These are phyloP conservation scores for Pomatorhinus ruficollis DNA, from an alignment of 2,113 vertebrate species.

Conservation along the genomic window DNA sequence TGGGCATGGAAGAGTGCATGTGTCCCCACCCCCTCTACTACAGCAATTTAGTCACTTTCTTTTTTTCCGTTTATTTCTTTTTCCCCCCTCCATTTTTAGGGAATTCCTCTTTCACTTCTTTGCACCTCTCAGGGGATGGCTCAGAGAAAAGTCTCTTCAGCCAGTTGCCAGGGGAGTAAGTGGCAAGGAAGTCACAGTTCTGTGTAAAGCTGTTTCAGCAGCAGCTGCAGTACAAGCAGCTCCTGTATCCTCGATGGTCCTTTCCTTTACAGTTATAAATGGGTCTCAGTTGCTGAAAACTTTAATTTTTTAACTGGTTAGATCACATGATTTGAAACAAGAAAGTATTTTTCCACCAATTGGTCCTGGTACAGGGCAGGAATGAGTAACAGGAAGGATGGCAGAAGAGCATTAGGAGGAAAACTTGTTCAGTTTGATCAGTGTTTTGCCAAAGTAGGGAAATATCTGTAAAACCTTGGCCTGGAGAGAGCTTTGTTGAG, in stretches of 20 bases:
- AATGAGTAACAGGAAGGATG: not conserved
- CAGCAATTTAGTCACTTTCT: not conserved
- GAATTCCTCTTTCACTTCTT: not conserved
- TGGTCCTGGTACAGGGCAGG: not conserved
- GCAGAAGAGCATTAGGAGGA: not conserved
- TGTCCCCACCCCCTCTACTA: not conserved
- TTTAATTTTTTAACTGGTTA: not conserved
- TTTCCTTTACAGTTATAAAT: not conserved
- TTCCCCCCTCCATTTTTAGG: fast-evolving
- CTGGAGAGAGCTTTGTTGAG: not conserved
- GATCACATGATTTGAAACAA: not conserved
- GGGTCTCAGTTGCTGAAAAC: not conserved
- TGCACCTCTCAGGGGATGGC: not conserved
- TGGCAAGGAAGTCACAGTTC: not conserved
- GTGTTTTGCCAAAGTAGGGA: not conserved
- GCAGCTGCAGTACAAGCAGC: not conserved
- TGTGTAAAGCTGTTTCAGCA: not conserved
- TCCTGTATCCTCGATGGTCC: not conserved
- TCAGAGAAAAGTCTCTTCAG: not conserved
- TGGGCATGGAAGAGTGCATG: not conserved
- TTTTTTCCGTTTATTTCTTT: not conserved
- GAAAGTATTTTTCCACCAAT: not conserved
- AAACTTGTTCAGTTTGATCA: not conserved
- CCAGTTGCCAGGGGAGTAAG: not conserved
- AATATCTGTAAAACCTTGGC: not conserved